A percentile compares a stretch with the other conserved stretches of the same genome.
Conservation (phyloP, 2,888 invertebrate species). For the Tolmerus cingulatus region DNA sequence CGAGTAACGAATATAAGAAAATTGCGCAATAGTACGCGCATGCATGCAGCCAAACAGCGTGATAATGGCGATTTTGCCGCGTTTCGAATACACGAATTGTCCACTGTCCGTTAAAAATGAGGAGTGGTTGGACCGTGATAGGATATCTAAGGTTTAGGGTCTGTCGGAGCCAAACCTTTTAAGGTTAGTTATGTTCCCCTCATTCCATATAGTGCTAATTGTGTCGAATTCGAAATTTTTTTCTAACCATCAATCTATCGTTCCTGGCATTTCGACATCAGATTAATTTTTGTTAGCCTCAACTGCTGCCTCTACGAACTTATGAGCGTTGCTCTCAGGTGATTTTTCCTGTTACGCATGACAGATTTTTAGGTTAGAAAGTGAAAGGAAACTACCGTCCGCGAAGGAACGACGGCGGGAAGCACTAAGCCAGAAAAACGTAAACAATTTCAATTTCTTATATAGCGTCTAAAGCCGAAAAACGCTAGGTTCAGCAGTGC, state of each 20-base stretch:
- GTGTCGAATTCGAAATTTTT: not conserved
- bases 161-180: not conserved
- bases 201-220: not conserved
- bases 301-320: not conserved
- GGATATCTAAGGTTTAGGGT: not conserved
- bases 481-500: not conserved
- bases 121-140: conserved; percentile 12
- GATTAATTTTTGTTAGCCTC: not conserved
- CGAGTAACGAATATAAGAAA: conserved; percentile 13
- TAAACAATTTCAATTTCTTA: conserved; percentile 6
- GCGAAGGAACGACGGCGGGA: conserved; percentile 24
- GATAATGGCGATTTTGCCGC: not conserved
- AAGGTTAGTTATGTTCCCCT: not conserved
- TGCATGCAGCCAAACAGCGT: conserved; percentile 16
- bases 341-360: conserved; percentile 44
- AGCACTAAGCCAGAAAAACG: not conserved
- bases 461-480: not conserved
- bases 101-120: not conserved
- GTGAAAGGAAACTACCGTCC: conserved; percentile 40
- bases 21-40: conserved; percentile 34
- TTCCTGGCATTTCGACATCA: not conserved
- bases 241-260: not conserved
- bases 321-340: conserved; percentile 27
- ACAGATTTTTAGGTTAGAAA: conserved; percentile 43
- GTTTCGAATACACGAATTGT: not conserved